Conservation (phyloP, 2,888 invertebrate genomes). For the Bellardia bayeri region DNA sequence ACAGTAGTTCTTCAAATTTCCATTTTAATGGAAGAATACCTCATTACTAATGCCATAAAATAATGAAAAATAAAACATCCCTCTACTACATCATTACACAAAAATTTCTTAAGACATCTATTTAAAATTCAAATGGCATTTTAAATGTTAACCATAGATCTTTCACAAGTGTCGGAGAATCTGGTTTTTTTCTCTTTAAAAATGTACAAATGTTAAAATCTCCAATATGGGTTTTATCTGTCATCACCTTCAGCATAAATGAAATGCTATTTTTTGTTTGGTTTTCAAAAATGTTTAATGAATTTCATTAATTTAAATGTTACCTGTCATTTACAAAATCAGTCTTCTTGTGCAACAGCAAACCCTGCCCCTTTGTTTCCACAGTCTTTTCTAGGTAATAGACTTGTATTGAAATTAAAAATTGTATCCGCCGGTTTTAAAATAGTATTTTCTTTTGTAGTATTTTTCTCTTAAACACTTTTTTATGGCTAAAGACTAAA, state of each 20-base stretch:
- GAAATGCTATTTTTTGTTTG: not conserved
- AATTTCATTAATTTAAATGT: conserved; percentile 36
- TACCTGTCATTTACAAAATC: conserved; percentile 50
- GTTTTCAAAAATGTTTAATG: conserved; percentile 23
- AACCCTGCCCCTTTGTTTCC: not conserved
- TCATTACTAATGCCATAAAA: not conserved
- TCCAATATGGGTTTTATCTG: conserved; percentile 42
- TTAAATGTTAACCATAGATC: conserved; percentile 29
- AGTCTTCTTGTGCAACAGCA: conserved; percentile 16
- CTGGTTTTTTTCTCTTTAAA: not conserved
- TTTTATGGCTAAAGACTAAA: not conserved
- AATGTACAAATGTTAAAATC: not conserved
- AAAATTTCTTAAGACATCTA: not conserved
- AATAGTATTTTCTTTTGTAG: not conserved
- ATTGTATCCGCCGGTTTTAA: conserved; percentile 3
- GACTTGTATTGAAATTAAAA: conserved; percentile 18
- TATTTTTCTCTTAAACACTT: conserved; percentile 9
- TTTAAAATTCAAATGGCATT: conserved; percentile 48
- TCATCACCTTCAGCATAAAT: conserved; percentile 45
- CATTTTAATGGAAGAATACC: not conserved
- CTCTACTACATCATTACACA: not conserved
- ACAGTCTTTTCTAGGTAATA: conserved; percentile 4
- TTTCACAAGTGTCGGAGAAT: not conserved
- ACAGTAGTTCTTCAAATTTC: conserved; percentile 3
- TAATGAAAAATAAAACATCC: conserved; percentile 12